phyloP scores from a whole-genome alignment of 2,113 vertebrate species.

The Guaruba guarouba region DNA sequence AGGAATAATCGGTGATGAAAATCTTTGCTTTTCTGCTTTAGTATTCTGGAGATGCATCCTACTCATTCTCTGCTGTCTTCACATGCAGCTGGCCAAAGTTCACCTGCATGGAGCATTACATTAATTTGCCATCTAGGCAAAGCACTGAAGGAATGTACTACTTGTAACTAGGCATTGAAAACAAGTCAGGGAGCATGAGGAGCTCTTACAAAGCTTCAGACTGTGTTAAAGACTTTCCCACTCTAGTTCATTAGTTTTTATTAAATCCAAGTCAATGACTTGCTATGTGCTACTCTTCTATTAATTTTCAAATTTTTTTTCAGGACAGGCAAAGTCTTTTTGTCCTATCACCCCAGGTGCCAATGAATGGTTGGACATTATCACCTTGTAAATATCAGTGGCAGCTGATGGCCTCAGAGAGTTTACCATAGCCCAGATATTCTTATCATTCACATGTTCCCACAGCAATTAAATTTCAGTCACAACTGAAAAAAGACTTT shows the following conservation, averaged over 20 bases:
- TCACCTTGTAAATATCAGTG: neutral
- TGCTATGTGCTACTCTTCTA: neutral
- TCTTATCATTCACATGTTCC: neutral
- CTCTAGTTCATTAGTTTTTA: neutral
- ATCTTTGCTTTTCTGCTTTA: neutral
- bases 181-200: accelerated
- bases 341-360: neutral
- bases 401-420: neutral
- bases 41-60: neutral
- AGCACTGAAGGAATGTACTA: neutral
- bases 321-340: neutral
- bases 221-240: neutral
- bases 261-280: neutral
- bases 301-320: neutral
- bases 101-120: neutral
- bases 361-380: neutral
- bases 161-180: neutral
- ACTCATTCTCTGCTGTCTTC: neutral
- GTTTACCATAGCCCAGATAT: neutral
- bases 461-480: neutral
- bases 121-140: neutral
- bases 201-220: neutral
- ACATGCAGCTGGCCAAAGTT: neutral
- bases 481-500: neutral
- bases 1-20: neutral